phyloP scores from a whole-genome alignment of 2,888 invertebrate species.

The Xestia ashworthii region DNA sequence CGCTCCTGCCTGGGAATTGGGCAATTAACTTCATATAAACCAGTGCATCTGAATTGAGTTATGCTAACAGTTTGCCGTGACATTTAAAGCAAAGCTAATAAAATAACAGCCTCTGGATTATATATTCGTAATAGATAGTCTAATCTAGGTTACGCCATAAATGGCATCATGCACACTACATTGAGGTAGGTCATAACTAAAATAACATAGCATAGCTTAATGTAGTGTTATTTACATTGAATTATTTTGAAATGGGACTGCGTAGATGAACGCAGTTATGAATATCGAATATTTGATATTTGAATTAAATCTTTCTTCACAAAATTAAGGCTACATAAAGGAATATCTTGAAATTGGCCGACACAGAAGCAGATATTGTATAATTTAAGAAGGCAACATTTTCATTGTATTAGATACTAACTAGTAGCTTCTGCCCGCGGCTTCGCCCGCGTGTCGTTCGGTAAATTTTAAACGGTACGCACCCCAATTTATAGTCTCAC shows the following conservation, averaged over 20 bases:
- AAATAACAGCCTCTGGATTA: neutral
- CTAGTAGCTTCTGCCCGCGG: too few relatives aligned
- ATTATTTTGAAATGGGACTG: slow-evolving; percentile 6
- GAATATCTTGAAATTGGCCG: neutral
- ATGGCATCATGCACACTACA: neutral
- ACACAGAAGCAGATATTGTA: neutral
- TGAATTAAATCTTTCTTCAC: neutral
- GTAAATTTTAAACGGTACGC: too few relatives aligned
- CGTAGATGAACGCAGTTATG: neutral
- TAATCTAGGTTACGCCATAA: slow-evolving; percentile 16
- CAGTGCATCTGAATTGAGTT: slow-evolving; percentile 28
- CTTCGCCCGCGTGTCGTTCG: too few relatives aligned
- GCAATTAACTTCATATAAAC: slow-evolving; percentile 33
- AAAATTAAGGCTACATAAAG: neutral
- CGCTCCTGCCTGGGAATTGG: slow-evolving; percentile 26
- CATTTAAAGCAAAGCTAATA: slow-evolving; percentile 20
- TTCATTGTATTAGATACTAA: neutral
- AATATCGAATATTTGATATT: neutral
- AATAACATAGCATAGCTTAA: neutral
- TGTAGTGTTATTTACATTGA: neutral
- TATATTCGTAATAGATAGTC: slow-evolving; percentile 6
- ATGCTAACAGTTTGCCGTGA: slow-evolving; percentile 31
- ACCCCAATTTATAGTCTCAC: neutral
- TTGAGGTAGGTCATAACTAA: neutral
- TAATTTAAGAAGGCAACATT: neutral